These are phyloP conservation scores for Zaprionus ghesquierei DNA, from an alignment of 1,140 invertebrate species.

Conservation along the genomic window DNA sequence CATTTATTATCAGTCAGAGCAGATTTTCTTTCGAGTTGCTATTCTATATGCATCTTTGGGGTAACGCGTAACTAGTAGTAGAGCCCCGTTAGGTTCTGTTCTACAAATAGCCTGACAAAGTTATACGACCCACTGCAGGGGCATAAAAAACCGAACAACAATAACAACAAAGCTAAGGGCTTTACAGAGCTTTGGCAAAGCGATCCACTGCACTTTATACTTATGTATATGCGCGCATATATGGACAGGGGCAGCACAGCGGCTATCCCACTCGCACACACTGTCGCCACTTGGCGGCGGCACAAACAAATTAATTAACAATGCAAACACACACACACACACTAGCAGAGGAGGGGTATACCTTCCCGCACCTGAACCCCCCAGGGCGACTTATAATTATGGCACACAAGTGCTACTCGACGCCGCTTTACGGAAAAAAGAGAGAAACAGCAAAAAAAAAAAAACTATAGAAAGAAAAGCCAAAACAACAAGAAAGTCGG, in stretches of 20 bases:
- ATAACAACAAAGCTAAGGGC: constrained; percentile 20
- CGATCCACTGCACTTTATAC: constrained; percentile 24
- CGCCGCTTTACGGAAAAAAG: constrained; percentile 46
- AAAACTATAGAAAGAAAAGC: constrained; percentile 1
- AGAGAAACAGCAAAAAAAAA: background rate
- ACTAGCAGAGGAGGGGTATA: background rate
- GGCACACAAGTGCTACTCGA: constrained; percentile 72
- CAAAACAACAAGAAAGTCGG: background rate
- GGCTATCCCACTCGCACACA: constrained; percentile 34
- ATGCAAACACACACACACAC: constrained; percentile 52
- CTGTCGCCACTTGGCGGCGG: background rate
- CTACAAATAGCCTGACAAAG: constrained; percentile 7
- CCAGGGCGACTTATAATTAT: constrained; percentile 66
- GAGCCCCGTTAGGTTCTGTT: background rate
- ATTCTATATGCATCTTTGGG: background rate
- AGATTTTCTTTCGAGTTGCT: background rate
- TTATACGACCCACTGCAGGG: constrained; percentile 29
- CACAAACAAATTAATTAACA: constrained; percentile 75
- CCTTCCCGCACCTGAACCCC: constrained; percentile 26
- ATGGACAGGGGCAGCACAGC: background rate
- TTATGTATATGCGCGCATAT: background rate
- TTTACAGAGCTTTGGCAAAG: constrained; percentile 24
- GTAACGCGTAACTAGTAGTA: background rate
- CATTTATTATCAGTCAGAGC: background rate
- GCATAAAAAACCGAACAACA: constrained; percentile 8